phyloP scores from a whole-genome alignment of 2,113 vertebrate genomes.

The Aptenodytes forsteri region DNA sequence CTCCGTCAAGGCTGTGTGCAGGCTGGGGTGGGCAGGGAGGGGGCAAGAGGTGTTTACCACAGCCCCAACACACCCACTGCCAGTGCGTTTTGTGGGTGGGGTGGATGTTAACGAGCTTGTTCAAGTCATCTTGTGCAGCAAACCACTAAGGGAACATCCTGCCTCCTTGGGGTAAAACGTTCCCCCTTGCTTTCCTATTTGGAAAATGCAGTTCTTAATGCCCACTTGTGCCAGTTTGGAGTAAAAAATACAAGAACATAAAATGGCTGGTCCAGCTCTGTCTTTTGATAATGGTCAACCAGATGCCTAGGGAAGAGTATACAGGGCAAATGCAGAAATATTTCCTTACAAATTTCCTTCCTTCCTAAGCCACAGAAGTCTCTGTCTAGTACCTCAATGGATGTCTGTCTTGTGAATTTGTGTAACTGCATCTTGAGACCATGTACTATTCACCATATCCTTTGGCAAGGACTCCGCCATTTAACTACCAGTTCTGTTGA shows the following conservation, averaged over 20 bases:
- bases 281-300: not conserved
- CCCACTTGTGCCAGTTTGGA: not conserved
- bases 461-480: not conserved
- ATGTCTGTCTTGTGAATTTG: not conserved
- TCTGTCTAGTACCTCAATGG: not conserved
- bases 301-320: not conserved
- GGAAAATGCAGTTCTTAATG: not conserved
- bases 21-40: not conserved
- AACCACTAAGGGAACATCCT: not conserved
- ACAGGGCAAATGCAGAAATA: not conserved
- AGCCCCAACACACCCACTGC: not conserved
- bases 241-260: not conserved
- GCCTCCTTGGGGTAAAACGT: not conserved
- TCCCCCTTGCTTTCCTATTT: not conserved
- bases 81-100: not conserved
- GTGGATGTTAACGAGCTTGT: not conserved
- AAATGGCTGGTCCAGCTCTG: not conserved
- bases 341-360: not conserved
- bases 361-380: not conserved
- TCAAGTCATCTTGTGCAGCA: not conserved
- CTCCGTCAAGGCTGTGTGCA: fast-evolving
- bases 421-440: not conserved
- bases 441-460: not conserved
- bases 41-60: not conserved
- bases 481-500: not conserved